Base-by-base conservation (phyloP, 2,113 vertebrate genomes). In the Malurus elegans region DNA sequence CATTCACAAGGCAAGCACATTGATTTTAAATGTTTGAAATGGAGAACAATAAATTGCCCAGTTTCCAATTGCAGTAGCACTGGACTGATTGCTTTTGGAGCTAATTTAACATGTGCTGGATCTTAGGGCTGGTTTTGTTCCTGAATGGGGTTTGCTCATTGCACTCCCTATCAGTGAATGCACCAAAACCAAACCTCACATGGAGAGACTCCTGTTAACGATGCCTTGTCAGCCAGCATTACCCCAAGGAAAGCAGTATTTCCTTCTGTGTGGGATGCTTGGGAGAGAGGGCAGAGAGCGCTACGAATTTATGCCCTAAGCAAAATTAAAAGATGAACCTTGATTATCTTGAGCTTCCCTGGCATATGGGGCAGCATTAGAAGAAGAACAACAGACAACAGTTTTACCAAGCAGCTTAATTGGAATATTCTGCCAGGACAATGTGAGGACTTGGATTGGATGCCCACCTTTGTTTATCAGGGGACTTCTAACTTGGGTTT, bases 311-410 rank as follows among this genome's bases (percentile, higher is more conserved):
- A 44, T 74, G 71, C 89, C 84, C 62, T 61, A 26, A 92, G 88
- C 86, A 79, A 93, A 96, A 91, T 89, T 93, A 92, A 62, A 86
- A 89, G n/a, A 74, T 95, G 87, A 80, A 84, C 73, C 61, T 95
- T 94, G 65, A 38, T 89, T 92, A 71, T 71, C 80, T 93, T 91
- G 87, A 94, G 61, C 65, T 92, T 92, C 48, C n/a, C 26, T 93
- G 90, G 92, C 87, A 75, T 51, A 44, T 24, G 14, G 18, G 44
- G 53, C 65, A 89, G 66, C 1, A 7, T 61, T 74, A 74, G 24
- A 91, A 71, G 18, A 50, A 47, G 44, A 29, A 38, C 51, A 67
- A 28, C 58, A 74, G 10, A 78, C 6, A 18, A 48, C 71, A 34
- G 25, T 67, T 91, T 91, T 74, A 67, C 57, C 44, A 56, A 94